Percentiles rank a stretch among this genome's conserved stretches.
Conservation (phyloP, 2,113 vertebrate genomes). For the Helogale parvula region DNA sequence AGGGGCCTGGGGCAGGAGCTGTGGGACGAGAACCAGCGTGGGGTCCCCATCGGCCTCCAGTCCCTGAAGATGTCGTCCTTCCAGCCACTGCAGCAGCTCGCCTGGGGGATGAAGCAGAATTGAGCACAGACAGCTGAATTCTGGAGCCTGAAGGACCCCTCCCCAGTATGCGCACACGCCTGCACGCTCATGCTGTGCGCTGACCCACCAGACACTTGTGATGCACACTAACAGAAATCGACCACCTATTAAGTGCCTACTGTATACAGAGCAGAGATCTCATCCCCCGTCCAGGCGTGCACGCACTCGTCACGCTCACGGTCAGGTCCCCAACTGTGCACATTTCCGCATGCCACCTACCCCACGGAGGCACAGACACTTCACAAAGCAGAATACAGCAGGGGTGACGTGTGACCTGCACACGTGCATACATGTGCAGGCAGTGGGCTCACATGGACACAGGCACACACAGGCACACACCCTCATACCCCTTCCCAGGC, state of each 20-base stretch:
- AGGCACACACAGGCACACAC: background rate
- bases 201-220: background rate
- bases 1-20: background rate
- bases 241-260: background rate
- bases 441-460: background rate
- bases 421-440: background rate
- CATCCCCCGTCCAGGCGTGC: background rate
- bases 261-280: background rate
- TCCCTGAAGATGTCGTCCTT: background rate
- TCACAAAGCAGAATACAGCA: background rate
- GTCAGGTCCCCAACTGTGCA: background rate
- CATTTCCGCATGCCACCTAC: background rate
- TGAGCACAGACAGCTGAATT: background rate
- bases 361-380: background rate
- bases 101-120: constrained; percentile 30
- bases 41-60: background rate
- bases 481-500: background rate
- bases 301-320: background rate
- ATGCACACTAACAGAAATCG: background rate
- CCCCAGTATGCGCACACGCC: background rate
- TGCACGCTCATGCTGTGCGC: background rate
- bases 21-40: accelerated
- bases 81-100: constrained; percentile 59
- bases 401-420: too few relatives aligned
- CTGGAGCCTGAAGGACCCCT: background rate